These are phyloP conservation scores for Heliconius sara DNA, from an alignment of 2,888 invertebrate species.

Conservation along the genomic window DNA sequence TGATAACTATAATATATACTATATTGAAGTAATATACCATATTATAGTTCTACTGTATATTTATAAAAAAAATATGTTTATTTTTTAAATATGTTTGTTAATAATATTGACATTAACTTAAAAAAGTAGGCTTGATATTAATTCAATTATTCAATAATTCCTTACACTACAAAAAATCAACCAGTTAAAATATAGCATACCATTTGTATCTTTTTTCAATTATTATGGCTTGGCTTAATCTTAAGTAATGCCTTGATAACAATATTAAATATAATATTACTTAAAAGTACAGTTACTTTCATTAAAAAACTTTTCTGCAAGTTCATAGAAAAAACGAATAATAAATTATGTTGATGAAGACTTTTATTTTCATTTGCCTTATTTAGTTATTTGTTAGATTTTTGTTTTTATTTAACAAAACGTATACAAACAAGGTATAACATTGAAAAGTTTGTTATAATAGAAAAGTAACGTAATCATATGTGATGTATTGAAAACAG, in stretches of 20 bases:
- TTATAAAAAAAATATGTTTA: neutral
- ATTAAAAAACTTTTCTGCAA: neutral
- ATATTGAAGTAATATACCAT: too few species aligned
- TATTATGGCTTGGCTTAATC: neutral
- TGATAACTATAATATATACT: neutral
- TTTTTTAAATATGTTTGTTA: too few species aligned
- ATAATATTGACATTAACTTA: too few species aligned
- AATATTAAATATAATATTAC: neutral
- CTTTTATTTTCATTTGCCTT: neutral
- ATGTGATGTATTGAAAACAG: slow-evolving; percentile 55
- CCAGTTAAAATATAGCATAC: neutral
- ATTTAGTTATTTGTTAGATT: neutral
- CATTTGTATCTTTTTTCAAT: neutral
- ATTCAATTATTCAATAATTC: too few species aligned
- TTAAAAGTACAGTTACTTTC: neutral
- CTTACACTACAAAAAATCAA: too few species aligned
- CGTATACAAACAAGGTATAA: slow-evolving; percentile 20
- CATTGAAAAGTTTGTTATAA: slow-evolving; percentile 29
- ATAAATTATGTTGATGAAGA: neutral
- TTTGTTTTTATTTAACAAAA: neutral
- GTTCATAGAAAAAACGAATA: neutral
- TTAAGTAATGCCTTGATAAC: neutral
- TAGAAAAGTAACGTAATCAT: slow-evolving; percentile 43
- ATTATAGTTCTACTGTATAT: neutral
- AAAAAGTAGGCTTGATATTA: too few species aligned